Evolutionary conservation across 2,888 invertebrate genomes (phyloP).

Genomic region (Dioctria linearis): DNA sequence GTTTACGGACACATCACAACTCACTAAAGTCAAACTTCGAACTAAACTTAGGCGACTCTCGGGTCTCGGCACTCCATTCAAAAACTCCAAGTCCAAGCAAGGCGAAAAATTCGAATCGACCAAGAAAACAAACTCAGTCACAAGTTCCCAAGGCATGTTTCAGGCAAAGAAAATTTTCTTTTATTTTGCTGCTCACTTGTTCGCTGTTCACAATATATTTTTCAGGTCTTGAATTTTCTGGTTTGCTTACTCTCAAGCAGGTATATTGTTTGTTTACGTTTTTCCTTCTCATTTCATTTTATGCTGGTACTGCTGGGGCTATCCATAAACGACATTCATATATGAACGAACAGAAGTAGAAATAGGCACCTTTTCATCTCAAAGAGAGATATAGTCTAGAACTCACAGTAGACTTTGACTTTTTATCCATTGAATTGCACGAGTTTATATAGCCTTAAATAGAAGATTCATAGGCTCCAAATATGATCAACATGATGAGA

Average conservation of each 20-base stretch:
- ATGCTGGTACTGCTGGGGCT: conserved; percentile 8
- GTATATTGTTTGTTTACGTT: conserved; percentile 36
- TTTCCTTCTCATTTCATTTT: conserved; percentile 14
- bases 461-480: conserved; percentile 45
- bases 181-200: conserved; percentile 8
- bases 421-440: background rate
- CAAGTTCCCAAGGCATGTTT: background rate
- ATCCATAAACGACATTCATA: background rate
- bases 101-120: background rate
- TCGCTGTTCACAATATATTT: too few relatives aligned
- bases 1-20: conserved; percentile 11
- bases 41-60: conserved; percentile 35
- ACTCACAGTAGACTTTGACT: background rate
- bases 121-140: background rate
- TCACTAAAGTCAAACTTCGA: conserved; percentile 23
- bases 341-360: conserved; percentile 22
- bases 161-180: conserved; percentile 42
- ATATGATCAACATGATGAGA: conserved; percentile 16
- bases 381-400: background rate
- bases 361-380: conserved; percentile 34
- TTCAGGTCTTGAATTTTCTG: conserved; percentile 8
- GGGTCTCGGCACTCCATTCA: conserved; percentile 24
- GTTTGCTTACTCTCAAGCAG: background rate
- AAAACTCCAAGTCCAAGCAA: conserved; percentile 37
- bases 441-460: conserved; percentile 14